Evolutionary conservation across 1,140 invertebrate species (phyloP), one percentile per base, ranked within the genome.

Genomic region (Eulimnadia texana): DNA sequence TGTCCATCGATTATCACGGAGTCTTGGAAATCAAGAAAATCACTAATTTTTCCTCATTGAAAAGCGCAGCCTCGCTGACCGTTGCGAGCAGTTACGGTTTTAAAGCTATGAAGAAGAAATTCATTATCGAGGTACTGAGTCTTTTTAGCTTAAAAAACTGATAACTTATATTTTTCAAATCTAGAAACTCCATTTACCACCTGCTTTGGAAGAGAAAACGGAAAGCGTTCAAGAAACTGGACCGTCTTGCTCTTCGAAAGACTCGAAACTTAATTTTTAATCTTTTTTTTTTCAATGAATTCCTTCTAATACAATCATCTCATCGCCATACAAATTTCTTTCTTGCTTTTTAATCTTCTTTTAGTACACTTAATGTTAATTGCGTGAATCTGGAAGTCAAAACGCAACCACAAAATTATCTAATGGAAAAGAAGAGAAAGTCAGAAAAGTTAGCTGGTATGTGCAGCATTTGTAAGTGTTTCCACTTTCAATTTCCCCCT

Each of bases 171-270:
- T 56, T 23, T 28, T 29, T 6, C 13, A 57, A 57, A 3, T 55
- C 19, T 25, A 57, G 55, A 57, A 57, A 29, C 55, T 57, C 11
- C 55, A 57, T 27, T 33, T 57, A 19, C 55, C 55, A 42, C 55
- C 55, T 10, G 55, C 55, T 16, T 2, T 57, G 11, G 55, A 57
- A 28, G 55, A 57, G 22, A 33, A 57, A 3, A 57, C 25, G 22
- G 27, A 27, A 3, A 3, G 10, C 10, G 11, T 27, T 33, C 27
- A 57, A 0, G 27, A 27, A 1, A 11, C 29, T 27, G 28, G 28
- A 16, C 29, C 27, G 22, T 29, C 55, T 13, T 57, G 27, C 55
- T 9, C 6, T 27, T 13, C 55, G 2, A 23, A 23, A 9, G 29
- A 42, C 13, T n/a, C 55, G 24, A 57, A 57, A 29, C 55, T 57